These are phyloP conservation scores for Speoplatyrhinus poulsoni DNA, from an alignment of 2,113 vertebrate genomes.

Conservation along the genomic window DNA sequence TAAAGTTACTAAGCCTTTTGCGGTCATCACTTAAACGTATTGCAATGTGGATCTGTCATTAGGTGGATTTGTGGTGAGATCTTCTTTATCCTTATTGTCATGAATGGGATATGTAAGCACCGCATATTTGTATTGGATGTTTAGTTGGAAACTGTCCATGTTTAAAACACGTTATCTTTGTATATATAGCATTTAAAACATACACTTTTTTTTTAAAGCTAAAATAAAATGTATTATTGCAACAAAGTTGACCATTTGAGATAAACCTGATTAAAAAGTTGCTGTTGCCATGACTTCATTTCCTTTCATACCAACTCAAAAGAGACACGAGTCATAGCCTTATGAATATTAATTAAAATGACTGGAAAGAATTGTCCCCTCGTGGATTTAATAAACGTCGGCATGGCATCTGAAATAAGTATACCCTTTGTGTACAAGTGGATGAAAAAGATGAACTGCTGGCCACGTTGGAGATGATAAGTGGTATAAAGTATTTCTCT, in stretches of 20 bases:
- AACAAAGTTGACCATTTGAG: conserved; percentile 16
- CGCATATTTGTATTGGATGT: too few species aligned
- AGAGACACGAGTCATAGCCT: conserved; percentile 17
- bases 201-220: background rate
- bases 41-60: conserved; percentile 9
- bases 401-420: conserved; percentile 24
- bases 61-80: conserved; percentile 15
- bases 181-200: conserved; percentile 7
- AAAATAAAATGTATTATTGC: background rate
- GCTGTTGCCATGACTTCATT: conserved; percentile 8
- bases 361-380: conserved; percentile 26
- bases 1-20: conserved; percentile 16
- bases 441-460: conserved; percentile 15
- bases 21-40: background rate
- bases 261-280: conserved; percentile 2
- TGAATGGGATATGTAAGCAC: conserved; percentile 5
- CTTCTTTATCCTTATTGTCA: background rate
- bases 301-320: background rate
- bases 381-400: conserved; percentile 39
- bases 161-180: too few species aligned
- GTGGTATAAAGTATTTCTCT: too few species aligned
- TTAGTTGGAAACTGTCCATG: too few species aligned
- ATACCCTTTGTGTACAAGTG: conserved; percentile 13
- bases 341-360: conserved; percentile 45
- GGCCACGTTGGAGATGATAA: background rate